phyloP scores from a whole-genome alignment of 2,888 invertebrate genomes.

The Pheosia gnoma region DNA sequence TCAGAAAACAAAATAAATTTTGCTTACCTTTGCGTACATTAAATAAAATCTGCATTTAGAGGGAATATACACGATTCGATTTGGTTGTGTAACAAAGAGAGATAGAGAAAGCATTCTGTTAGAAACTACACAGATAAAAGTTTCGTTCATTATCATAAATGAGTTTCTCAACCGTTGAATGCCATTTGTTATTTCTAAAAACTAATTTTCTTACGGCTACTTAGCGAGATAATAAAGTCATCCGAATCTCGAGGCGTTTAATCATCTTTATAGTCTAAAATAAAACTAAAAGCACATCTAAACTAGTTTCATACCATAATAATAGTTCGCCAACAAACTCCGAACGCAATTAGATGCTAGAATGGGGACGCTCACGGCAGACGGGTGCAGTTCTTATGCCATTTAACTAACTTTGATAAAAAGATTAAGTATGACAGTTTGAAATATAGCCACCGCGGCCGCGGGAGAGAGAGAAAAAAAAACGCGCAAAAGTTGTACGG shows the following conservation, averaged over 20 bases:
- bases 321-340: conserved; percentile 62
- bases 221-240: conserved; percentile 8
- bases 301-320: conserved; percentile 61
- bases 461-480: conserved; percentile 69
- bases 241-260: conserved; percentile 27
- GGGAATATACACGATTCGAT: too few relatives aligned
- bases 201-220: conserved; percentile 2
- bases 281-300: conserved; percentile 42
- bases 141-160: conserved; percentile 9
- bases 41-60: too few relatives aligned
- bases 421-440: conserved; percentile 84
- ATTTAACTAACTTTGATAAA: conserved; percentile 84
- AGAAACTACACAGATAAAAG: background rate
- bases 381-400: conserved; percentile 79
- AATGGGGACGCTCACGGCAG: conserved; percentile 65
- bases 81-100: too few relatives aligned
- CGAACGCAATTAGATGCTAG: conserved; percentile 76
- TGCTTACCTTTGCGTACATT: too few relatives aligned
- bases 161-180: conserved; percentile 12
- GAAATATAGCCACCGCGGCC: conserved; percentile 81
- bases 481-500: conserved; percentile 75
- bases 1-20: too few relatives aligned
- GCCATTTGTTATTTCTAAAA: background rate
- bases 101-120: too few relatives aligned
- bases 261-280: conserved; percentile 31